Evolutionary conservation across 2,797 vertebrate species (phyloP).

Genomic region (Chelmon rostratus): DNA sequence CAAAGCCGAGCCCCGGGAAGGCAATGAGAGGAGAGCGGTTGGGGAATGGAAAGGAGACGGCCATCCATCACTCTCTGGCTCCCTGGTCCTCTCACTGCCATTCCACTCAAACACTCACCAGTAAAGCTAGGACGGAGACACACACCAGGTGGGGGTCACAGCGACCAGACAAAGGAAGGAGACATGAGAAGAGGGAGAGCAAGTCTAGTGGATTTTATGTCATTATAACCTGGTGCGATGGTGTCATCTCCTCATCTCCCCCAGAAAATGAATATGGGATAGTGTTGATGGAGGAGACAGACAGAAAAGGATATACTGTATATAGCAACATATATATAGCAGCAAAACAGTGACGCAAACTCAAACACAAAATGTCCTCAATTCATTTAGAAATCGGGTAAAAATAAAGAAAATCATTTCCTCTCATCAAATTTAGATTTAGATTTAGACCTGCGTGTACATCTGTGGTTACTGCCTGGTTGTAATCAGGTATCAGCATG

Average conservation of each 20-base stretch:
- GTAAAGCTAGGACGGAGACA: conserved; percentile 40
- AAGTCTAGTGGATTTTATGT: conserved; percentile 43
- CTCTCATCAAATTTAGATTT: not conserved
- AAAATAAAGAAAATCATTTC: too few relatives aligned
- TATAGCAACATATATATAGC: too few relatives aligned
- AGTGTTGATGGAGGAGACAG: not conserved
- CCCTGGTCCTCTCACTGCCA: conserved; percentile 56
- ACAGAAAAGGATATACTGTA: too few relatives aligned
- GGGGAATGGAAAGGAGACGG: conserved; percentile 55
- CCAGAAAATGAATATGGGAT: conserved; percentile 26
- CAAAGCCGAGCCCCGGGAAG: conserved; percentile 76
- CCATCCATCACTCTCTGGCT: conserved; percentile 77
- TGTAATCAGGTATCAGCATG: conserved; percentile 17
- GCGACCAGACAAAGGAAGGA: conserved; percentile 13
- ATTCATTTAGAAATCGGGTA: too few relatives aligned
- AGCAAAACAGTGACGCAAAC: too few relatives aligned
- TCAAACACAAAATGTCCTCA: too few relatives aligned
- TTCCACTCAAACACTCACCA: conserved; percentile 58
- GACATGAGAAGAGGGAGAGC: conserved; percentile 19
- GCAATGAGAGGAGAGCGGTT: conserved; percentile 64
- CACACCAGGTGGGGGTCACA: conserved; percentile 58
- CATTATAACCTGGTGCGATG: conserved; percentile 56
- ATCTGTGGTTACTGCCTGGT: not conserved
- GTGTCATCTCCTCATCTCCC: conserved; percentile 44
- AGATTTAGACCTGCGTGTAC: not conserved